Evolutionary conservation across 2,113 vertebrate species (phyloP).

Genomic region (Larimichthys polyactis): DNA sequence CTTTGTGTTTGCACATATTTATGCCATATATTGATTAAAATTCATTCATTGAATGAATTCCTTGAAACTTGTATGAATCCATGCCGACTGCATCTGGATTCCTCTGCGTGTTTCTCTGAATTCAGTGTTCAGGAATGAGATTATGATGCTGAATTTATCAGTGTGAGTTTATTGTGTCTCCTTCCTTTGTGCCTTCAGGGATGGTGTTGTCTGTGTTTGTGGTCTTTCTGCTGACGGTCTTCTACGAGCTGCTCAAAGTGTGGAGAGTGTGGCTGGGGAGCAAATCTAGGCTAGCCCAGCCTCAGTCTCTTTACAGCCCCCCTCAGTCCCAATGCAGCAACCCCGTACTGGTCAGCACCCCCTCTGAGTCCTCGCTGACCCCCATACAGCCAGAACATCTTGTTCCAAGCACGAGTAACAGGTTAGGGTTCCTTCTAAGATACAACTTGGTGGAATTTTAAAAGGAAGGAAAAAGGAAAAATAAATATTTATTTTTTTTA

Average conservation of each 20-base stretch:
- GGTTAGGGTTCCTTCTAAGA: conserved; percentile 53
- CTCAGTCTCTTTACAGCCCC: not conserved
- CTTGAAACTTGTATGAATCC: not conserved
- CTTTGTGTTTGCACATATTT: not conserved
- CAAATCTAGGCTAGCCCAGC: conserved; percentile 34
- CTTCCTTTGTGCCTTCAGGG: conserved; percentile 78
- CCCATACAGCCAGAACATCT: conserved; percentile 6
- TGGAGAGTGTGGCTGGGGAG: conserved; percentile 84
- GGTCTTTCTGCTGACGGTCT: conserved; percentile 88
- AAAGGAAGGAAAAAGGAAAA: not conserved
- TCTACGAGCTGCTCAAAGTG: conserved; percentile 93
- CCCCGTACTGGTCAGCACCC: conserved; percentile 52
- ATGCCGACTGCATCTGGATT: too few relatives aligned
- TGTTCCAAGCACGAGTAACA: conserved; percentile 11
- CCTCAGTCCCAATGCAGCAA: conserved; percentile 33
- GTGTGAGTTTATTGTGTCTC: not conserved
- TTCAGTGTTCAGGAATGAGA: too few relatives aligned
- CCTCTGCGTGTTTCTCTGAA: too few relatives aligned
- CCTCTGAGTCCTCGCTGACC: conserved; percentile 73
- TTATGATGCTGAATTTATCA: too few relatives aligned
- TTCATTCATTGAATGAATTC: not conserved
- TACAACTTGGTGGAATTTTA: too few relatives aligned
- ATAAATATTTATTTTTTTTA: too few relatives aligned
- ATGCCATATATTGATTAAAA: too few relatives aligned
- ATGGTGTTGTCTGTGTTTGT: conserved; percentile 90